These are phyloP conservation scores for Eulimnadia texana DNA, from an alignment of 1,140 invertebrate genomes.

Conservation along the genomic window DNA sequence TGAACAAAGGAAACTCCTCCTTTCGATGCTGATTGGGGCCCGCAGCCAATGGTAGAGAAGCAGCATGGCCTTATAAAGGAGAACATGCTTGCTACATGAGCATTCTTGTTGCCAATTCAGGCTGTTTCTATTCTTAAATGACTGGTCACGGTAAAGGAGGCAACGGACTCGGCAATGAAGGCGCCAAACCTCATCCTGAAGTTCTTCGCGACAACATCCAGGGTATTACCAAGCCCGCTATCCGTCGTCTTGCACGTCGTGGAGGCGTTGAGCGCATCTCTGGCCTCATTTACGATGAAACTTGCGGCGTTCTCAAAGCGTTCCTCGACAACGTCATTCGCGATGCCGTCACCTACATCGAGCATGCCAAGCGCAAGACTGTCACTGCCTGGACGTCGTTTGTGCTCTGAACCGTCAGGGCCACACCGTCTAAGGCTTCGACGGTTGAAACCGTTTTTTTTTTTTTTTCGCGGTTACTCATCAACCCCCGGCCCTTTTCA, in stretches of 20 bases:
- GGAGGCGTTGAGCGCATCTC: too few species aligned
- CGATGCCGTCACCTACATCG: too few species aligned
- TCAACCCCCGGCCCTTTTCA: too few species aligned
- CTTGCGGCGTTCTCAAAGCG: too few species aligned
- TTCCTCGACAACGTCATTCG: too few species aligned
- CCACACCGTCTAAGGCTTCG: too few species aligned
- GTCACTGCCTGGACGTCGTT: too few species aligned
- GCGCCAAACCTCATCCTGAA: constrained; percentile 48
- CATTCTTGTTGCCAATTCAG: background rate
- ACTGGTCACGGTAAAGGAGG: constrained; percentile 49
- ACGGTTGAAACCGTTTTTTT: too few species aligned
- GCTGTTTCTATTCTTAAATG: constrained; percentile 29
- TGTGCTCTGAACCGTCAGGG: too few species aligned
- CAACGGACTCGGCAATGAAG: constrained; percentile 50
- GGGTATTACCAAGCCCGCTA: constrained; percentile 45
- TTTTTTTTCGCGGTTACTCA: too few species aligned
- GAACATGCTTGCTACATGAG: background rate
- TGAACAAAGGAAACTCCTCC: background rate
- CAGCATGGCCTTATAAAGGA: background rate
- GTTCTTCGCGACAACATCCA: constrained; percentile 39
- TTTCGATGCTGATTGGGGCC: background rate
- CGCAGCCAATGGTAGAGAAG: background rate
- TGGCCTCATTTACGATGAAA: too few species aligned
- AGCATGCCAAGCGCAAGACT: too few species aligned
- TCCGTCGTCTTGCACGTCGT: constrained; percentile 41